A percentile compares a stretch with the other conserved stretches of the same genome.
These are phyloP conservation scores for Conchocele bisecta DNA, from an alignment of 2,888 invertebrate genomes.

Conservation along the genomic window DNA sequence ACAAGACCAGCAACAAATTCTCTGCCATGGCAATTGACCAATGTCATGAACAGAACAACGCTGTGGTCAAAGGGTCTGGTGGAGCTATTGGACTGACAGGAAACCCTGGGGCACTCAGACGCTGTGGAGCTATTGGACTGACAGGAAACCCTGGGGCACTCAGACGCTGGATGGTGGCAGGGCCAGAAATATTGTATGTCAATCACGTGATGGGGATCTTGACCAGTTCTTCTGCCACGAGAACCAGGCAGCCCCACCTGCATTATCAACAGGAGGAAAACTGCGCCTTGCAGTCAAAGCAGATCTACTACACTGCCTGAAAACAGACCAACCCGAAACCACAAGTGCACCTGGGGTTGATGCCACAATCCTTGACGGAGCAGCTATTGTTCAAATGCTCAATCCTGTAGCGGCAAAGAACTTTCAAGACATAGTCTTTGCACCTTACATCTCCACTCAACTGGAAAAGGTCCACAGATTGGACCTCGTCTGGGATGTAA, in stretches of 20 bases:
- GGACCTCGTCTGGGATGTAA: constrained; percentile 54
- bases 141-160: too few species aligned
- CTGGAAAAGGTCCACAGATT: constrained; percentile 27
- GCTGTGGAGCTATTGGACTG: too few species aligned
- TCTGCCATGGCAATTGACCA: too few species aligned
- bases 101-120: too few species aligned
- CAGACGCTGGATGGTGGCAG: too few species aligned
- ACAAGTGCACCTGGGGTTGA: background rate
- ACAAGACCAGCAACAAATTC: too few species aligned
- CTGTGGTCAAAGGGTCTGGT: too few species aligned
- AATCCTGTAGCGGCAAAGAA: background rate
- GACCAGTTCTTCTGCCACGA: background rate
- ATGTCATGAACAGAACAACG: too few species aligned
- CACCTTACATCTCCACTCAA: constrained; percentile 17
- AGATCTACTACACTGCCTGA: background rate
- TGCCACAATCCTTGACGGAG: background rate
- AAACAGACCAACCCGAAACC: background rate
- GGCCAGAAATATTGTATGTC: too few species aligned
- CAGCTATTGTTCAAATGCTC: background rate
- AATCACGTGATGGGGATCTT: too few species aligned
- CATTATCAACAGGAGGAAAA: background rate
- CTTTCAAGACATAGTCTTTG: background rate
- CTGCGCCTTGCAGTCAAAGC: background rate
- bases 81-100: too few species aligned
- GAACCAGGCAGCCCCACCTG: background rate